Evolutionary conservation across 92 coral and sea anemone genomes (phyloP).

Genomic region (Palythoa grandiflora): DNA sequence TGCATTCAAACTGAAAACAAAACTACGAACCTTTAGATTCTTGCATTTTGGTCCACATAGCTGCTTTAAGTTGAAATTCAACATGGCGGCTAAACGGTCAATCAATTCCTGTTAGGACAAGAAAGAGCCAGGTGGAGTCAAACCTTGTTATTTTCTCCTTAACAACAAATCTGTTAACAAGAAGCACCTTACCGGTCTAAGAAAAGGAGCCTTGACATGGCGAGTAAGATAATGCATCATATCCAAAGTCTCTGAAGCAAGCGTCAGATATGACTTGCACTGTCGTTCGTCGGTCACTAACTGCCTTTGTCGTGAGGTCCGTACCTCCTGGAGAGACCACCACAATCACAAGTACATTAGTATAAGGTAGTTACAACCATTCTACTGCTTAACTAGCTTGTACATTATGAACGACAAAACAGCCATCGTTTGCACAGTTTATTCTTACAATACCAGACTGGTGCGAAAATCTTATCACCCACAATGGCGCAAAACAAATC

Average conservation of each 20-base stretch:
- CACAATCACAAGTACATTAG: not conserved
- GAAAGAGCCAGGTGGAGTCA: not conserved
- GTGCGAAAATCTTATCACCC: too few relatives aligned
- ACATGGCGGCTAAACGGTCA: conserved; percentile 96
- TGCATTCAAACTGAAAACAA: too few relatives aligned
- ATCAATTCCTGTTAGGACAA: conserved; percentile 79
- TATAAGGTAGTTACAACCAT: too few relatives aligned
- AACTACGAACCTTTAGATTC: conserved; percentile 78
- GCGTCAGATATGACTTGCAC: conserved; percentile 94
- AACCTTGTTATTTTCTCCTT: not conserved
- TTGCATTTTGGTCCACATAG: conserved; percentile 98
- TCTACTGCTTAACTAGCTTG: too few relatives aligned
- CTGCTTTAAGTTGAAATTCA: conserved; percentile 91
- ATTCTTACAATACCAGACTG: too few relatives aligned
- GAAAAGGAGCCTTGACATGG: conserved; percentile 87
- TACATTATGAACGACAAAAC: too few relatives aligned
- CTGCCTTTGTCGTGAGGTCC: conserved; percentile 91
- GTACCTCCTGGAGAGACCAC: conserved; percentile 71
- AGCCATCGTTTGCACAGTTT: too few relatives aligned
- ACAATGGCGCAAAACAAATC: too few relatives aligned
- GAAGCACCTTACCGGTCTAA: conserved; percentile 82
- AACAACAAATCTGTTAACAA: not conserved
- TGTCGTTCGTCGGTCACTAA: conserved; percentile 94
- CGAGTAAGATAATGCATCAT: conserved; percentile 96
- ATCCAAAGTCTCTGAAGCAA: conserved; percentile 94